Evolutionary conservation across 2,888 invertebrate genomes (phyloP), one percentile per base, ranked within the genome.

Genomic region (Ochropleura leucogaster): DNA sequence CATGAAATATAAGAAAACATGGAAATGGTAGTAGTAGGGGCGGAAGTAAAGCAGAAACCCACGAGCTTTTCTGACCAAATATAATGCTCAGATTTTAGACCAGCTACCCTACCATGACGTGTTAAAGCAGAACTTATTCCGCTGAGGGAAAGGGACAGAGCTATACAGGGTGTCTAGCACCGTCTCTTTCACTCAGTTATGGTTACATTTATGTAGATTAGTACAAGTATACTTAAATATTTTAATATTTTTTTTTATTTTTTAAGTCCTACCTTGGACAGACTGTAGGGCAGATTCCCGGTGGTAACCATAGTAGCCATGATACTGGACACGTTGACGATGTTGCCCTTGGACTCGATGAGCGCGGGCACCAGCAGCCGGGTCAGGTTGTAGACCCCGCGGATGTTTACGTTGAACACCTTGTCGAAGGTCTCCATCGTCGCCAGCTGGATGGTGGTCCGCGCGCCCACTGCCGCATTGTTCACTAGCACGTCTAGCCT

Each of bases 201-300:
- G 10, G 20, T 20, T 14, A 30, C 3, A 30, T 30, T 30, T 2
- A 30, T 2, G 3, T 30, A 30, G 6, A 53, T 53, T 20, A n/a
- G n/a, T n/a, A 1, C n/a, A 20, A 20, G 53, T n/a, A 55, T 20
- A 20, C 20, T 12, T 57, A 7, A 7, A 57, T 57, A 7, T 3
- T 16, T n/a, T n/a, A n/a, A n/a, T n/a, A n/a, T n/a, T n/a, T n/a
- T n/a, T n/a, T n/a, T n/a, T n/a, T n/a, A n/a, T n/a, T n/a, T n/a
- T n/a, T n/a, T 57, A 47, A 18, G 12, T 20, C 14, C 9, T 96
- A 85, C 97, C 96, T 99, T 99, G 5, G 99, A 98, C 96, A 99
- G 98, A 85, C 97, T 97, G 91, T 99, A 99, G 0, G 99, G 98
- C 79, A 99, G 92, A 8, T 98, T 98, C 10, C 98, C 98, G 1